Evolutionary conservation across 1,140 invertebrate genomes (phyloP).

Genomic region (Globodera ellingtonae): DNA sequence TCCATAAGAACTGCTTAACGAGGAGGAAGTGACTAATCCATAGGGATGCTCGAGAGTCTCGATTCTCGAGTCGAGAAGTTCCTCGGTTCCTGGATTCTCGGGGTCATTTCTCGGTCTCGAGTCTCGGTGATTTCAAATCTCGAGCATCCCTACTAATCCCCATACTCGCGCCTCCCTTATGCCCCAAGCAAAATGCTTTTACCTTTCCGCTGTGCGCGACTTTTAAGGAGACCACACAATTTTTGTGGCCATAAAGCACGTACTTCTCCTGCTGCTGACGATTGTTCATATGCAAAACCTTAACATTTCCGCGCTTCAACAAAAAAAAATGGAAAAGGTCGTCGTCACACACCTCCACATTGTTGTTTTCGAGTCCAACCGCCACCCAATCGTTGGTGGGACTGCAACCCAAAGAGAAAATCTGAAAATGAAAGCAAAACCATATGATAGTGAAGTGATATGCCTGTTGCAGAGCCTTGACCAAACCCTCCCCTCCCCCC

Average conservation of each 20-base stretch:
- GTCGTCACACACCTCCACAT: constrained; percentile 77
- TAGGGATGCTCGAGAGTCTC: too few relatives aligned
- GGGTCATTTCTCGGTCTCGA: too few relatives aligned
- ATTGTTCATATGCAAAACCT: constrained; percentile 80
- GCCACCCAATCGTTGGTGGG: constrained; percentile 96
- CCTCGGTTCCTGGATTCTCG: too few relatives aligned
- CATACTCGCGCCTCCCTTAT: too few relatives aligned
- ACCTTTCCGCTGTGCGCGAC: constrained; percentile 85
- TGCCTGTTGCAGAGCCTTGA: too few relatives aligned
- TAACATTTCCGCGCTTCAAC: not conserved
- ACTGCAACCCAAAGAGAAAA: constrained; percentile 94
- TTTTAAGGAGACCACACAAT: constrained; percentile 91
- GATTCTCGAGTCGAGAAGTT: too few relatives aligned
- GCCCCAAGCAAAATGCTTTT: not conserved
- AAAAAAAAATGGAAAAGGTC: not conserved
- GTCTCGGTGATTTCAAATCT: too few relatives aligned
- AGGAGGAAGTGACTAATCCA: not conserved
- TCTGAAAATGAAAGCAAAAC: constrained; percentile 75
- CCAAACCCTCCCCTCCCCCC: too few relatives aligned
- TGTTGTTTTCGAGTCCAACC: constrained; percentile 79
- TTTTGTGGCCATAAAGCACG: constrained; percentile 93
- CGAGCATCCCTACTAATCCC: too few relatives aligned
- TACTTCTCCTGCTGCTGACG: constrained; percentile 75
- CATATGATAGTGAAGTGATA: not conserved
- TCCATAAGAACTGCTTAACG: not conserved